Conservation (phyloP, 2,888 invertebrate genomes). For the Lumbricus terrestris region DNA sequence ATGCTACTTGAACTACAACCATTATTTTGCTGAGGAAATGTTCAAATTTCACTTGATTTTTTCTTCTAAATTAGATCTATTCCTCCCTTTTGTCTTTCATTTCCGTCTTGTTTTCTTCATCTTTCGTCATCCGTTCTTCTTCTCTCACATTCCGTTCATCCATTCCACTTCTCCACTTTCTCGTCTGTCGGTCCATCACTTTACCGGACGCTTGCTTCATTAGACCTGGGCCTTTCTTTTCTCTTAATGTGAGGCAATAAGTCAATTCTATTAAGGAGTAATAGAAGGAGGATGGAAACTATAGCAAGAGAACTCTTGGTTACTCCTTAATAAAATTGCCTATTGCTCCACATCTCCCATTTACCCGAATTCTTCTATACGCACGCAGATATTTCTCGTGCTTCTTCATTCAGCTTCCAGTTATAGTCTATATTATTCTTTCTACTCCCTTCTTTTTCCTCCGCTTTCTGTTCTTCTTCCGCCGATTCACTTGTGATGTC, state of each 20-base stretch:
- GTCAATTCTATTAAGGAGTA: no score
- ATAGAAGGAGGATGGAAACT: no score
- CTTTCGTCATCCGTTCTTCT: background rate
- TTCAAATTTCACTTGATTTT: background rate
- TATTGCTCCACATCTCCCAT: background rate
- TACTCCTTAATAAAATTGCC: background rate
- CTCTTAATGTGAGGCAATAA: no score
- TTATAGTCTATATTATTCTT: no score
- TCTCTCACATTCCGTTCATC: background rate
- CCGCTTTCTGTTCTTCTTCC: background rate
- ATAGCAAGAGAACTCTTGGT: no score
- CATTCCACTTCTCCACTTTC: background rate
- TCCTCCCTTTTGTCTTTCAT: background rate
- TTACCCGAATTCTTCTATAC: background rate
- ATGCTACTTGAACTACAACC: background rate
- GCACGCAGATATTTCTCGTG: background rate
- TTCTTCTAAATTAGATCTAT: background rate
- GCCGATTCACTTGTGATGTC: background rate
- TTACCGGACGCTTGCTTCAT: background rate
- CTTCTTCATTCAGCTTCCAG: background rate
- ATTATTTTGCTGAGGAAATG: background rate
- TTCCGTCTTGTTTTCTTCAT: background rate
- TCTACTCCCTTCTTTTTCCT: background rate
- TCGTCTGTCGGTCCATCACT: background rate
- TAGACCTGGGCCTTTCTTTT: no score